Evolutionary conservation across 2,113 vertebrate genomes (phyloP).

Genomic region (Stegostoma tigrinum): DNA sequence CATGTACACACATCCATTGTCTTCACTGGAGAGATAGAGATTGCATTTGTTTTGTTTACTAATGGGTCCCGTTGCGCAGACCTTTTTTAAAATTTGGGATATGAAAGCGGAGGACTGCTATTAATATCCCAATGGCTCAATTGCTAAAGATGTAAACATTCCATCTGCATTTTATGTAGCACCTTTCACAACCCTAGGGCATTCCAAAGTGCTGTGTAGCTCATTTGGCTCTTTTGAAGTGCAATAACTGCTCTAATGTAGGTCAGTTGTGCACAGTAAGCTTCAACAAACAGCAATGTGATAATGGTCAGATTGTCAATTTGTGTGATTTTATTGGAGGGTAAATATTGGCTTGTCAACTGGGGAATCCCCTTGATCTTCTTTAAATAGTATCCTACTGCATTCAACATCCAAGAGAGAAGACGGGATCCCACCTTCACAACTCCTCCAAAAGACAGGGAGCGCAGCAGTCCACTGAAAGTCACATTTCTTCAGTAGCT

Average conservation of each 20-base stretch:
- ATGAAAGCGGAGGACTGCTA: background rate
- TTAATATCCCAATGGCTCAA: background rate
- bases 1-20: slow-evolving; percentile 24
- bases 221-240: background rate
- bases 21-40: slow-evolving; percentile 13
- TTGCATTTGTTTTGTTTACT: slow-evolving; percentile 8
- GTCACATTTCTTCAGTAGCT: background rate
- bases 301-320: background rate
- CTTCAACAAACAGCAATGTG: background rate
- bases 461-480: no score
- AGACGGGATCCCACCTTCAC: background rate
- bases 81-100: background rate
- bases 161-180: background rate
- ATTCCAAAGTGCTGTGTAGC: background rate
- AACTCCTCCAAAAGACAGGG: background rate
- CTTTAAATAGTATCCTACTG: background rate
- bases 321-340: background rate
- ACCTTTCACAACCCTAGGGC: background rate
- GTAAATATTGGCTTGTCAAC: background rate
- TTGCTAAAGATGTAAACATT: background rate
- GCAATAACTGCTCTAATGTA: background rate
- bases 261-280: background rate
- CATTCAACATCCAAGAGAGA: background rate
- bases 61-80: background rate
- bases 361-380: background rate